Evolutionary conservation across 1,140 invertebrate species (phyloP).

Genomic region (Macrosteles quadrilineatus): DNA sequence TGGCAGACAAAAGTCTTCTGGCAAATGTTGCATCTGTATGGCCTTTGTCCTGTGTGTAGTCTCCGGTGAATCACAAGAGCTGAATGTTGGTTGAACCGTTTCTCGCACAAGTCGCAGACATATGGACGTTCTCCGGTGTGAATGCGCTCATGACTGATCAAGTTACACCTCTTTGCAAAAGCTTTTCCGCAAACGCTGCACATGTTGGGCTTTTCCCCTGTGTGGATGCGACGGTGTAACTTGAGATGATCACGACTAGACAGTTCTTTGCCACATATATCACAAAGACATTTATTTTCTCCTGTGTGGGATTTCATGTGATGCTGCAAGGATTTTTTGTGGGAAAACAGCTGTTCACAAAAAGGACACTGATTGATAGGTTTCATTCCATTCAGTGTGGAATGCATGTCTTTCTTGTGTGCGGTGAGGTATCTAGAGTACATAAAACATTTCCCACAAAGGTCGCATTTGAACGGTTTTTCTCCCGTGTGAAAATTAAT

Average conservation of each 20-base stretch:
- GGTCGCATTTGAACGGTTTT: slow-evolving; percentile 56
- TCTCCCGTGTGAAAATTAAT: slow-evolving; percentile 52
- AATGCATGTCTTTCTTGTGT: slow-evolving; percentile 40
- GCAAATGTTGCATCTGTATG: slow-evolving; percentile 55
- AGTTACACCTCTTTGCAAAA: slow-evolving; percentile 74
- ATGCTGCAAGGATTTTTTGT: slow-evolving; percentile 57
- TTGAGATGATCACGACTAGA: slow-evolving; percentile 68
- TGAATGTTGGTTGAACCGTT: slow-evolving; percentile 55
- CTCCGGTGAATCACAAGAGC: slow-evolving; percentile 55
- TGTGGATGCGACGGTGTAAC: slow-evolving; percentile 70
- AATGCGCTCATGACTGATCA: slow-evolving; percentile 63
- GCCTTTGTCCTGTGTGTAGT: slow-evolving; percentile 58
- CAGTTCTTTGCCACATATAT: slow-evolving; percentile 75
- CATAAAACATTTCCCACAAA: slow-evolving; percentile 57
- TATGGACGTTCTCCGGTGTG: slow-evolving; percentile 68
- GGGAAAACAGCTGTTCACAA: slow-evolving; percentile 59
- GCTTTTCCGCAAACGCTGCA: slow-evolving; percentile 71
- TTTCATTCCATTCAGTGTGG: not conserved
- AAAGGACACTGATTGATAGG: slow-evolving; percentile 54
- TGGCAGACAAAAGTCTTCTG: slow-evolving; percentile 54
- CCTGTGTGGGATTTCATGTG: slow-evolving; percentile 60
- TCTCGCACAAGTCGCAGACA: slow-evolving; percentile 59
- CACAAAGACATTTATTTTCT: slow-evolving; percentile 64
- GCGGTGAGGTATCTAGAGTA: slow-evolving; percentile 44
- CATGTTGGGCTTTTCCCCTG: slow-evolving; percentile 70